Percentiles rank a stretch among this genome's conserved stretches.
Conservation (phyloP, 2,888 invertebrate genomes). For the Drosophila ustulata region DNA sequence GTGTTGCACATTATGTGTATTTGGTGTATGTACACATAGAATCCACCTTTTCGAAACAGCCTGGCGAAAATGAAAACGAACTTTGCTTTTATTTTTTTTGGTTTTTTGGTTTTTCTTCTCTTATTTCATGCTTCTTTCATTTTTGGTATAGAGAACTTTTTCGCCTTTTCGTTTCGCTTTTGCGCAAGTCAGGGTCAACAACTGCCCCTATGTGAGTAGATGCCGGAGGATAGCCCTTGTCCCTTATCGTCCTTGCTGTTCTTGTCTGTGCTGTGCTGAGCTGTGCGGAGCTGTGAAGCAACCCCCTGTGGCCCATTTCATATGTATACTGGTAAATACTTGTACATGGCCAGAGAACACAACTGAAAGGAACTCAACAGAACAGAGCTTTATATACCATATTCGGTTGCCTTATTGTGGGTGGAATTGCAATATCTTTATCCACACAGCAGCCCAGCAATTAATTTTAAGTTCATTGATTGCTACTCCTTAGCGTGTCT, state of each 20-base stretch:
- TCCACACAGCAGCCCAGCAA: not conserved
- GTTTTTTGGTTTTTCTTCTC: conserved; percentile 35
- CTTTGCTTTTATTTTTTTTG: conserved; percentile 52
- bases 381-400: conserved; percentile 27
- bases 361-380: not conserved
- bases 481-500: not conserved
- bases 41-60: conserved; percentile 36
- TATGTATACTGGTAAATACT: conserved; percentile 27
- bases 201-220: conserved; percentile 57
- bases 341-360: conserved; percentile 17
- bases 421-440: not conserved
- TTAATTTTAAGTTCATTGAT: not conserved
- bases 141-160: conserved; percentile 65
- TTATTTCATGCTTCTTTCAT: conserved; percentile 23
- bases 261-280: conserved; percentile 12
- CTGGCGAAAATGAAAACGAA: conserved; percentile 69
- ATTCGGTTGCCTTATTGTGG: not conserved
- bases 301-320: conserved; percentile 71
- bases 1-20: conserved; percentile 30
- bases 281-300: conserved; percentile 58
- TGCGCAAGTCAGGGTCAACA: conserved; percentile 84
- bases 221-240: conserved; percentile 53
- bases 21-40: conserved; percentile 27
- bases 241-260: conserved; percentile 15
- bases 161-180: conserved; percentile 59